phyloP scores from a whole-genome alignment of 2,888 invertebrate species.

The Coenonympha arcania region DNA sequence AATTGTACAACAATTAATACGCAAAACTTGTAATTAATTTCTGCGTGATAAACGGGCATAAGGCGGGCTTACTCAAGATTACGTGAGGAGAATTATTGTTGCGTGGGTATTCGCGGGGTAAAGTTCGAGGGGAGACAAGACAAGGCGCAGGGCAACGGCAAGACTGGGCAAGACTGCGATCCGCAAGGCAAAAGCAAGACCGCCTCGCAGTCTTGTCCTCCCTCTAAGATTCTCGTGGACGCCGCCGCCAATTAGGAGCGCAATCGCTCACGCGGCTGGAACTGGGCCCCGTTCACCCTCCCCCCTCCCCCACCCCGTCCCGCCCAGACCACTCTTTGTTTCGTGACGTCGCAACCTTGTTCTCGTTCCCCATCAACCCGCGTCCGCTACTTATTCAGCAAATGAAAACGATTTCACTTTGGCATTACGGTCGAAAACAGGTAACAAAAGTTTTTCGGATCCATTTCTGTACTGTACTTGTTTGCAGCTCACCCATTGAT shows the following conservation, averaged over 20 bases:
- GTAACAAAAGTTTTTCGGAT: slow-evolving; percentile 30
- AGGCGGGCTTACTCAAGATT: slow-evolving; percentile 72
- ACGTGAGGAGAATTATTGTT: slow-evolving; percentile 70
- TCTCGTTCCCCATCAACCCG: slow-evolving; percentile 39
- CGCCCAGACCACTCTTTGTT: slow-evolving; percentile 55
- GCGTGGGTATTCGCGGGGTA: slow-evolving; percentile 47
- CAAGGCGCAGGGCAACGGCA: slow-evolving; percentile 41
- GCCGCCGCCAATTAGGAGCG: slow-evolving; percentile 74
- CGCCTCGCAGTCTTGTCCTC: slow-evolving; percentile 66
- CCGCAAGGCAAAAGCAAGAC: slow-evolving; percentile 57
- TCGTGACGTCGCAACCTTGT: slow-evolving; percentile 48
- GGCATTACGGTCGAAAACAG: slow-evolving; percentile 41
- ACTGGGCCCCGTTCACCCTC: slow-evolving; percentile 40
- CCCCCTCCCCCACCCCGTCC: slow-evolving; percentile 34
- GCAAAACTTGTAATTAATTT: slow-evolving; percentile 73
- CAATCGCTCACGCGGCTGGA: slow-evolving; percentile 73
- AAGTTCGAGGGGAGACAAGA: slow-evolving; percentile 26
- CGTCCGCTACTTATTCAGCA: slow-evolving; percentile 50
- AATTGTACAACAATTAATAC: slow-evolving; percentile 72
- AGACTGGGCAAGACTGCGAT: too few species aligned
- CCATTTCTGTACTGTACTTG: background rate
- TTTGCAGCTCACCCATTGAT: too few species aligned
- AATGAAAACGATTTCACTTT: slow-evolving; percentile 71
- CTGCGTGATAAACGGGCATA: slow-evolving; percentile 72
- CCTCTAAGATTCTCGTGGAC: slow-evolving; percentile 75